These are phyloP conservation scores for Ochotona princeps DNA, from an alignment of 2,113 vertebrate genomes.

Conservation along the genomic window DNA sequence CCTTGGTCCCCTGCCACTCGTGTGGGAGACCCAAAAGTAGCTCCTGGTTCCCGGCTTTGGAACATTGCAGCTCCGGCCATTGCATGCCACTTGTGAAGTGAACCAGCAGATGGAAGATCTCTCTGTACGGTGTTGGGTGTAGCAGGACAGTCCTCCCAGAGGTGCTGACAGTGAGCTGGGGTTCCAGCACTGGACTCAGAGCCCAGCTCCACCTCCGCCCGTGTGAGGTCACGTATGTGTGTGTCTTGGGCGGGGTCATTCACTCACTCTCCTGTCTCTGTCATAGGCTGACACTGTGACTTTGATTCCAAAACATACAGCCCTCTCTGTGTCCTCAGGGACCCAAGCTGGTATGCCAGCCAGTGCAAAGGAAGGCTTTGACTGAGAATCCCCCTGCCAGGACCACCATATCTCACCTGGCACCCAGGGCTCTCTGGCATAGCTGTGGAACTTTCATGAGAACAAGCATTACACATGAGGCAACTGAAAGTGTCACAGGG, in stretches of 20 bases:
- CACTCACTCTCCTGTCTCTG: too few relatives aligned
- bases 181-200: not conserved
- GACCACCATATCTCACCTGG: not conserved
- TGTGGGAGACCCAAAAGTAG: too few relatives aligned
- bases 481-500: not conserved
- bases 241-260: not conserved
- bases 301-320: not conserved
- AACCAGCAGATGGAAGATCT: not conserved
- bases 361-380: not conserved
- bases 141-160: rapidly evolving
- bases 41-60: too few relatives aligned
- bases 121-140: too few relatives aligned
- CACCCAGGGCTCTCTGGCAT: not conserved
- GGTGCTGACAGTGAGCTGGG: not conserved
- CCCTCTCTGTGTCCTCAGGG: not conserved
- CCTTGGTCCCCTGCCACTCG: too few relatives aligned
- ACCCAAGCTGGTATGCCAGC: not conserved
- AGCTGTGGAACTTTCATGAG: not conserved
- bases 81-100: too few relatives aligned
- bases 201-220: not conserved
- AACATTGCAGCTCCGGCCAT: too few relatives aligned
- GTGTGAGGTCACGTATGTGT: too few relatives aligned
- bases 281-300: not conserved
- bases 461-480: not conserved
- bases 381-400: not conserved